Conservation (phyloP, 2,888 invertebrate species). For the Lasioglossum zephyrum region DNA sequence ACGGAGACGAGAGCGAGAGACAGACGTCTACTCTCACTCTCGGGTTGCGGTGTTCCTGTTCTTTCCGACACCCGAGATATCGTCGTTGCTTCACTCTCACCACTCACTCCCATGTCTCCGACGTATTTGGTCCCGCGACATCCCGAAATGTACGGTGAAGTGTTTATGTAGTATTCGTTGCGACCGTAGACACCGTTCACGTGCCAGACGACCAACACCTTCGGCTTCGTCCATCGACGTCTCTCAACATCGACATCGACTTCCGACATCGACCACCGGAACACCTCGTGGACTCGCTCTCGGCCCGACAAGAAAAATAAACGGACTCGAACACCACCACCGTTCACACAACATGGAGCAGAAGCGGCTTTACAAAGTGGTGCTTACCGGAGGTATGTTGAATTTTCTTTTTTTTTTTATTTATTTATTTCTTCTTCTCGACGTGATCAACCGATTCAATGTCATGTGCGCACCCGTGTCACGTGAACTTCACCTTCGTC, state of each 20-base stretch:
- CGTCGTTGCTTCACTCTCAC: constrained; percentile 32
- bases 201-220: constrained; percentile 44
- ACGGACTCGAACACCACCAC: constrained; percentile 26
- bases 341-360: constrained; percentile 83
- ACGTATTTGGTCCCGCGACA: constrained; percentile 63
- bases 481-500: neutral
- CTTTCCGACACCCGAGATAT: constrained; percentile 45
- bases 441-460: neutral
- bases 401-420: neutral
- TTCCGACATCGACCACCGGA: constrained; percentile 38
- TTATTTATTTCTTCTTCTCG: neutral
- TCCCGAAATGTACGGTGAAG: constrained; percentile 73
- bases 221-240: constrained; percentile 30
- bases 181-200: constrained; percentile 72
- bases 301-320: constrained; percentile 42
- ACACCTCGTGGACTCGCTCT: constrained; percentile 54
- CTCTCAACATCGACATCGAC: constrained; percentile 29
- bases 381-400: constrained; percentile 94
- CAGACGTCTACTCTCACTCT: constrained; percentile 44
- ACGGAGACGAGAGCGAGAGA: constrained; percentile 34
- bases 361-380: constrained; percentile 92
- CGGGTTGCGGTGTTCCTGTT: constrained; percentile 38
- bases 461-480: constrained; percentile 8
- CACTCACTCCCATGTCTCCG: constrained; percentile 68
- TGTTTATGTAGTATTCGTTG: constrained; percentile 79